Percentiles rank a stretch among this genome's conserved stretches.
These are phyloP conservation scores for Perognathus longimembris DNA, from an alignment of 2,113 vertebrate genomes.

Conservation along the genomic window DNA sequence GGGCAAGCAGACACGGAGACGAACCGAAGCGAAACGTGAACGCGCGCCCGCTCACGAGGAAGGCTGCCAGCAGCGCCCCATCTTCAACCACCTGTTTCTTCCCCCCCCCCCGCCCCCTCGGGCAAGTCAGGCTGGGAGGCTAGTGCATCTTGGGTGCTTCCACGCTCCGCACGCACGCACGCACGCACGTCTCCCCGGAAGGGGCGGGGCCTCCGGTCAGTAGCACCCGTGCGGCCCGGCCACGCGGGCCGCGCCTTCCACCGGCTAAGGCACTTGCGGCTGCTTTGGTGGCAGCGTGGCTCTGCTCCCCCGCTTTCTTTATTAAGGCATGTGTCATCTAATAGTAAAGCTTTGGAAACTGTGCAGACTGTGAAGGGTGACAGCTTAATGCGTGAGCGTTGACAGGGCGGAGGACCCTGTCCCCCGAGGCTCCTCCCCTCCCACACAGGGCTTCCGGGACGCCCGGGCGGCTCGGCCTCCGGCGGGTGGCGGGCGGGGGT, in stretches of 20 bases:
- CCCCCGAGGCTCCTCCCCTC: constrained; percentile 44
- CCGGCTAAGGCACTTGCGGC: constrained; percentile 88
- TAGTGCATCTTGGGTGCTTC: constrained; percentile 85
- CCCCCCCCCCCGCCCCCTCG: constrained; percentile 12
- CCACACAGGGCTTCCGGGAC: constrained; percentile 40
- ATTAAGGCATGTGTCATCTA: constrained; percentile 86
- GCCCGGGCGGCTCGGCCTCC: constrained; percentile 46
- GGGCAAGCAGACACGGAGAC: neutral
- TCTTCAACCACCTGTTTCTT: constrained; percentile 77
- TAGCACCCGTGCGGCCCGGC: constrained; percentile 50
- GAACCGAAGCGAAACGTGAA: constrained; percentile 74
- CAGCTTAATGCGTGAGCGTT: constrained; percentile 57
- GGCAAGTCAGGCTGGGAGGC: constrained; percentile 72
- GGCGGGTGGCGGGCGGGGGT: no score
- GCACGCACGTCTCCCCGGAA: constrained; percentile 50
- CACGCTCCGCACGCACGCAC: constrained; percentile 54
- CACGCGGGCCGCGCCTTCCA: neutral
- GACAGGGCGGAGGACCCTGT: constrained; percentile 27
- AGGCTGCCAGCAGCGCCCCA: constrained; percentile 95
- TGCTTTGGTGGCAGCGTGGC: constrained; percentile 79
- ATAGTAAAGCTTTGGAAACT: constrained; percentile 84
- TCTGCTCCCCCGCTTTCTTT: constrained; percentile 26
- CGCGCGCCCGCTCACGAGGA: constrained; percentile 82
- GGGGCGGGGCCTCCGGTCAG: constrained; percentile 58
- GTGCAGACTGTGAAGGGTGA: constrained; percentile 68